A percentile compares a stretch with the other conserved stretches of the same genome.
Evolutionary conservation across 2,113 vertebrate genomes (phyloP).

Genomic region (Nanger granti): DNA sequence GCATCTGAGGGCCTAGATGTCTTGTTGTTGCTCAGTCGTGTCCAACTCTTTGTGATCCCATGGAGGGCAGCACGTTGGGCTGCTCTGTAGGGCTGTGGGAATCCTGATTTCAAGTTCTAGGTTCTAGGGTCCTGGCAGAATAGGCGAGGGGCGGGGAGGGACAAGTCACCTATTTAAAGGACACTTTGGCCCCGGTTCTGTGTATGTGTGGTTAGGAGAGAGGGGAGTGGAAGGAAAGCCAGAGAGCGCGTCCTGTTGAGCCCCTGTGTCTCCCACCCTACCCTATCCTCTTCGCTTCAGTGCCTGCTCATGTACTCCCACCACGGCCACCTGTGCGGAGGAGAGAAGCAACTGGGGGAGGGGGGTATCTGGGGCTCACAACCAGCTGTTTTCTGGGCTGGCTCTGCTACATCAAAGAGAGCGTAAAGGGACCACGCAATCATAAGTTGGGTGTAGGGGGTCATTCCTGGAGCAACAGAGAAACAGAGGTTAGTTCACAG

Average conservation of each 20-base stretch:
- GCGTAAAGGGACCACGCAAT: background rate
- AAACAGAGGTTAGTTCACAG: background rate
- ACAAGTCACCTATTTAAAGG: background rate
- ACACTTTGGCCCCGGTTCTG: background rate
- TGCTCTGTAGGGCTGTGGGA: background rate
- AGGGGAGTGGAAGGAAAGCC: background rate
- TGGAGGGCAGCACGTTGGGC: background rate
- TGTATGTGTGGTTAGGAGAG: background rate
- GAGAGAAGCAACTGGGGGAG: too few relatives aligned
- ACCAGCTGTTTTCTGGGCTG: background rate
- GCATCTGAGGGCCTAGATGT: background rate
- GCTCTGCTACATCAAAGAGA: background rate
- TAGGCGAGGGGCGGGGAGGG: background rate
- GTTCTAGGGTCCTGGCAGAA: background rate
- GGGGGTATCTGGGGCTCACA: background rate
- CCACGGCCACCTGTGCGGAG: background rate
- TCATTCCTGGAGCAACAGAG: background rate
- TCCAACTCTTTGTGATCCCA: background rate
- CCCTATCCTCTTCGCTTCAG: background rate
- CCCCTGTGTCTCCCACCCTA: too few relatives aligned
- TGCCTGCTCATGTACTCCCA: background rate
- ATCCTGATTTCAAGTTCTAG: background rate
- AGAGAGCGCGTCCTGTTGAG: background rate
- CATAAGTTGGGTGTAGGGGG: background rate
- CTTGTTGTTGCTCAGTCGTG: background rate